Conservation (phyloP, 2,797 vertebrate species). For the Siniperca undulata region DNA sequence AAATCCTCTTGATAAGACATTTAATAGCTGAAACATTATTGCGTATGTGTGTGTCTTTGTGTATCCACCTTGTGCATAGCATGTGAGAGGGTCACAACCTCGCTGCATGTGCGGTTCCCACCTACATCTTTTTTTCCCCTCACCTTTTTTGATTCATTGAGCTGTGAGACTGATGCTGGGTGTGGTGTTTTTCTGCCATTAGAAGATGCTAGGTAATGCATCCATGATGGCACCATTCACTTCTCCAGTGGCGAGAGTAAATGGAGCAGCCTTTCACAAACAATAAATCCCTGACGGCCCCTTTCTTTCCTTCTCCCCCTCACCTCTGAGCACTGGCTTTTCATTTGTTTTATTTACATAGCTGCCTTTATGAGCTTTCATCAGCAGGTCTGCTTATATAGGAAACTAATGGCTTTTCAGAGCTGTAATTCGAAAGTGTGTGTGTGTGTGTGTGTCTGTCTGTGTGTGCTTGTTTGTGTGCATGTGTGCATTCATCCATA, state of each 20-base stretch:
- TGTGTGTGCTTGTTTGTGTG: conserved; percentile 57
- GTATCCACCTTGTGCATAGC: conserved; percentile 56
- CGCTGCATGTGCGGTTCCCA: conserved; percentile 46
- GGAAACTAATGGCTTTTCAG: conserved; percentile 80
- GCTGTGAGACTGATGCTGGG: conserved; percentile 48
- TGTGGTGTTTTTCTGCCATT: conserved; percentile 64
- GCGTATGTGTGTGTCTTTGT: conserved; percentile 57
- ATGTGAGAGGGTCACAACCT: conserved; percentile 63
- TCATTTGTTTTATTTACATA: conserved; percentile 87
- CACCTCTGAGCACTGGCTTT: conserved; percentile 78
- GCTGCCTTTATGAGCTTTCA: conserved; percentile 84
- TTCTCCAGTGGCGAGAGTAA: conserved; percentile 80
- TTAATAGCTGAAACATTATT: conserved; percentile 82
- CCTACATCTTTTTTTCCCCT: conserved; percentile 51
- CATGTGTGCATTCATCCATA: conserved; percentile 67
- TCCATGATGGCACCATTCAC: conserved; percentile 76
- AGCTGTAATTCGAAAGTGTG: conserved; percentile 70
- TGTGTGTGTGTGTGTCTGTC: conserved; percentile 30
- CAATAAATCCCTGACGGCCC: conserved; percentile 80
- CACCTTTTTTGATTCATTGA: conserved; percentile 57
- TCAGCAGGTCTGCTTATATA: conserved; percentile 81
- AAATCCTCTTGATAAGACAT: conserved; percentile 87
- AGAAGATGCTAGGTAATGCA: conserved; percentile 75
- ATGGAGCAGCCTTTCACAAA: conserved; percentile 85
- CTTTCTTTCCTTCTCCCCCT: conserved; percentile 64